Conservation (phyloP, 2,797 vertebrate species). For the Phrynocephalus vlangalii region DNA sequence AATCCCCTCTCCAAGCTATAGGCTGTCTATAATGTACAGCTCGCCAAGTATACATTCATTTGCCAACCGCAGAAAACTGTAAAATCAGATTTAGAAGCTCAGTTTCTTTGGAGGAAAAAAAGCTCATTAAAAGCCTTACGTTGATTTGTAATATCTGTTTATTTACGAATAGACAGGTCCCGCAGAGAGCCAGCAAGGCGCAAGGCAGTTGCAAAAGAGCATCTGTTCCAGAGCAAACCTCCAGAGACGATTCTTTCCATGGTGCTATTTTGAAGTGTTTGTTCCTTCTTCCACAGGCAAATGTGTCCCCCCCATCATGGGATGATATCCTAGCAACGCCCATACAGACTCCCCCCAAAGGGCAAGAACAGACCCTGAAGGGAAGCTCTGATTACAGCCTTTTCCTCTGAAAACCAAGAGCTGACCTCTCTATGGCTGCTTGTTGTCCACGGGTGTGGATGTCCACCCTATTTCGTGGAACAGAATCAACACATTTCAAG, state of each 20-base stretch:
- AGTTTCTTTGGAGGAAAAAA: no score
- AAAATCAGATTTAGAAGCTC: not conserved
- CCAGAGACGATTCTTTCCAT: not conserved
- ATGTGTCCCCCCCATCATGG: not conserved
- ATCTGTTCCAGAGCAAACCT: not conserved
- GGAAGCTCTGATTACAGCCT: not conserved
- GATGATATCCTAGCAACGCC: not conserved
- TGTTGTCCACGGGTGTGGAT: no score
- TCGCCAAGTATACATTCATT: not conserved
- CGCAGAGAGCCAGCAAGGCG: not conserved
- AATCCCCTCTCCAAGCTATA: no score
- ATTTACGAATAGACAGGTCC: slow-evolving; percentile 6
- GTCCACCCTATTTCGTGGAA: not conserved
- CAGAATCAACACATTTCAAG: not conserved
- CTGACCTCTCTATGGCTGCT: accelerated
- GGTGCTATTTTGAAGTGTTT: not conserved
- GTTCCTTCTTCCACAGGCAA: not conserved
- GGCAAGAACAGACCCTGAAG: not conserved
- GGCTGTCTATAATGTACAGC: no score
- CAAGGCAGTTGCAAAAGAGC: not conserved
- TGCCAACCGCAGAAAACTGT: not conserved
- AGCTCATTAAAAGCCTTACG: not conserved
- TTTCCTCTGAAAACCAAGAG: not conserved
- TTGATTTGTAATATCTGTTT: not conserved
- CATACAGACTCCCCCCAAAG: not conserved